Evolutionary conservation across 1,140 invertebrate species (phyloP).

Genomic region (Monochamus saltuarius): DNA sequence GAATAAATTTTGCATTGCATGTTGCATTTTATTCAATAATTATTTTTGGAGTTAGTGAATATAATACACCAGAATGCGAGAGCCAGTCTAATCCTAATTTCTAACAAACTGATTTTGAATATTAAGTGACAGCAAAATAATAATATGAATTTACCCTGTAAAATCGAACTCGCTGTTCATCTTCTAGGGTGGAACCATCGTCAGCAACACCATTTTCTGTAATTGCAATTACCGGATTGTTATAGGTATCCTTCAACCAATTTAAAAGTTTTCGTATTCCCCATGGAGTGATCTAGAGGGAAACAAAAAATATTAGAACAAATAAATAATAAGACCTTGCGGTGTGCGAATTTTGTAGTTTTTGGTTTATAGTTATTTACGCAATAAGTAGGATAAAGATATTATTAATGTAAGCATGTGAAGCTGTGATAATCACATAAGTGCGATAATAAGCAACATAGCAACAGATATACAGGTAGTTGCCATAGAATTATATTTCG

Average conservation of each 20-base stretch:
- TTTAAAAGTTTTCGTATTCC: slow-evolving; percentile 60
- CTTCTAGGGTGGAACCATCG: slow-evolving; percentile 11
- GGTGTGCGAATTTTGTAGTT: too few relatives aligned
- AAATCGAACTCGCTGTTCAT: slow-evolving; percentile 34
- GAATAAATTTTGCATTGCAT: too few relatives aligned
- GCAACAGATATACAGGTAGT: too few relatives aligned
- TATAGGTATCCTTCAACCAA: slow-evolving; percentile 61
- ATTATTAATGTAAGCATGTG: too few relatives aligned
- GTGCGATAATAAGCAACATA: too few relatives aligned
- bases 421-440: too few relatives aligned
- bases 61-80: too few relatives aligned
- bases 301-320: not conserved
- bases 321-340: not conserved
- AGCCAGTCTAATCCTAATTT: not conserved
- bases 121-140: not conserved
- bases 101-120: not conserved
- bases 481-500: too few relatives aligned
- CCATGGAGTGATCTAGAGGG: not conserved
- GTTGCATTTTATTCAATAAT: too few relatives aligned
- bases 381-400: too few relatives aligned
- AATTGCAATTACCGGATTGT: slow-evolving; percentile 61
- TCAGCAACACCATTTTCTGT: slow-evolving; percentile 69
- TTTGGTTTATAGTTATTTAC: too few relatives aligned
- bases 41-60: too few relatives aligned
- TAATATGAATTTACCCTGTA: slow-evolving; percentile 48